Conservation (phyloP, 2,797 vertebrate species). For the Apogon hyalosoma region DNA sequence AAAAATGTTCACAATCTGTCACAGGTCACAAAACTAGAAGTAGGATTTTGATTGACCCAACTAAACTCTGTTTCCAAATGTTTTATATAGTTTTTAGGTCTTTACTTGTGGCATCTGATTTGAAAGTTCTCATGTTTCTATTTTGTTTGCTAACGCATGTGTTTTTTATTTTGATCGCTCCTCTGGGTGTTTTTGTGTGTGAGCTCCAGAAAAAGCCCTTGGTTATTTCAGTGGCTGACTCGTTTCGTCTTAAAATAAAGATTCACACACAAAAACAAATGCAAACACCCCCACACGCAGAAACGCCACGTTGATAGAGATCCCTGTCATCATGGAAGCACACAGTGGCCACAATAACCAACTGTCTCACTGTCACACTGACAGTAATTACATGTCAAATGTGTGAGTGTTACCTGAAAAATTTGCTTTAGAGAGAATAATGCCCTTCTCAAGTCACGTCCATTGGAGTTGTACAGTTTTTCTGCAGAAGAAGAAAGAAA, state of each 20-base stretch:
- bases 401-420: constrained; percentile 89
- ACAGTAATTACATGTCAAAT: constrained; percentile 53
- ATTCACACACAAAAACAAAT: constrained; percentile 47
- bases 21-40: constrained; percentile 2
- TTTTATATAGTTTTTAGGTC: no score
- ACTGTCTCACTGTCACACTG: constrained; percentile 51
- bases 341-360: constrained; percentile 60
- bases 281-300: constrained; percentile 33
- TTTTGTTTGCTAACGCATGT: not conserved
- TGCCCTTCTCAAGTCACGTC: constrained; percentile 93
- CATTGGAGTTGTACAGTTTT: constrained; percentile 94
- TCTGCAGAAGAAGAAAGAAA: constrained; percentile 81
- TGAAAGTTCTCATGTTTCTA: not conserved
- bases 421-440: constrained; percentile 97
- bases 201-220: constrained; percentile 26
- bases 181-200: constrained; percentile 14
- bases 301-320: constrained; percentile 63
- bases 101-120: no score
- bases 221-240: constrained; percentile 40
- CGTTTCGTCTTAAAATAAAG: constrained; percentile 57
- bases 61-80: no score
- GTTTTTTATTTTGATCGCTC: not conserved
- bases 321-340: constrained; percentile 64
- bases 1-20: not conserved
- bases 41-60: not conserved